A percentile compares a stretch with the other conserved stretches of the same genome.
These are phyloP conservation scores for Bellardia bayeri DNA, from an alignment of 2,888 invertebrate species.

Conservation along the genomic window DNA sequence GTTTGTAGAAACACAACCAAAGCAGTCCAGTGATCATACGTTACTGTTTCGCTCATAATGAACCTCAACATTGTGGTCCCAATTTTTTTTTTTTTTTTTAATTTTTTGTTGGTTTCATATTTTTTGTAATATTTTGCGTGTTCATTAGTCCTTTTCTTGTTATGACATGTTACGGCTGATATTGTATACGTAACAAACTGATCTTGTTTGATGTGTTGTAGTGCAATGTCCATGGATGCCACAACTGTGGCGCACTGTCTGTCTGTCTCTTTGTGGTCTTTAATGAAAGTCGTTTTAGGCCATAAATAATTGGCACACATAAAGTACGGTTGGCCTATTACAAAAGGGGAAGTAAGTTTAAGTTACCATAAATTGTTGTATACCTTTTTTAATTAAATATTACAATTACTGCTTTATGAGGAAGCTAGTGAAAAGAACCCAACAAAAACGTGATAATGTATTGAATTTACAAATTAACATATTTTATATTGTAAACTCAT, in stretches of 20 bases:
- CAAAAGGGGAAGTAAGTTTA: too few species aligned
- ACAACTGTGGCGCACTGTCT: not conserved
- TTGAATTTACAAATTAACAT: too few species aligned
- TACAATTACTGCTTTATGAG: too few species aligned
- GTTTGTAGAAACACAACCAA: slow-evolving; percentile 31
- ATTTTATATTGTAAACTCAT: too few species aligned
- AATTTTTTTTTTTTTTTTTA: slow-evolving; percentile 28
- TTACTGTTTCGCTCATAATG: slow-evolving; percentile 51
- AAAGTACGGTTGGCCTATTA: too few species aligned
- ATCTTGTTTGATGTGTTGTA: slow-evolving; percentile 32
- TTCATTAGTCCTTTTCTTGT: slow-evolving; percentile 69
- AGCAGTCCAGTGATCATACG: slow-evolving; percentile 55
- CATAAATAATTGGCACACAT: too few species aligned
- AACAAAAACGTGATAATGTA: too few species aligned
- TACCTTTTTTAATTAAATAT: too few species aligned
- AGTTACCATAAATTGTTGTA: too few species aligned
- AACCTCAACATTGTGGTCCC: slow-evolving; percentile 68
- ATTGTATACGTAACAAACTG: slow-evolving; percentile 41
- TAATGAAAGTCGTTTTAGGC: slow-evolving; percentile 20
- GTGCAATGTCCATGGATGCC: slow-evolving; percentile 19
- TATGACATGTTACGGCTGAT: slow-evolving; percentile 56
- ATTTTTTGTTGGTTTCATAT: too few species aligned
- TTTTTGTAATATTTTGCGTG: slow-evolving; percentile 37
- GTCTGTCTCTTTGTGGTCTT: not conserved
- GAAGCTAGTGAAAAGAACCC: too few species aligned